Percentiles rank a stretch among this genome's conserved stretches.
phyloP scores from a whole-genome alignment of 1,140 invertebrate genomes.

The Bactericera cockerelli region DNA sequence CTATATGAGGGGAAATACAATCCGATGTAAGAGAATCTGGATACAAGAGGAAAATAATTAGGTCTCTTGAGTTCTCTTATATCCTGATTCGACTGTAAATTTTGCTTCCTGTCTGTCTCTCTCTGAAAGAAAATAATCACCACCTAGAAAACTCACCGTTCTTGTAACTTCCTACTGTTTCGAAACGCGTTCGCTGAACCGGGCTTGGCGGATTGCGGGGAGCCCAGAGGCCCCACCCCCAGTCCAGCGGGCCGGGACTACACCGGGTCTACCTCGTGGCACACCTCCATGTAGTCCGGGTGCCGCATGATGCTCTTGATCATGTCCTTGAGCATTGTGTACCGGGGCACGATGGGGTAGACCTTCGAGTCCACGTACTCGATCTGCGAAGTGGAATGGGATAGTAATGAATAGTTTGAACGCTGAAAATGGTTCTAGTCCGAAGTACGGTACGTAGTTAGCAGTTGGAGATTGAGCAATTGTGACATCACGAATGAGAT shows the following conservation, averaged over 20 bases:
- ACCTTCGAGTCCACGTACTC: slow-evolving; percentile 78
- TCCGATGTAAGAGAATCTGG: too few species aligned
- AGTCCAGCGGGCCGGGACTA: slow-evolving; percentile 13
- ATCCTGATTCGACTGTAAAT: too few species aligned
- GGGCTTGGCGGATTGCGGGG: background rate
- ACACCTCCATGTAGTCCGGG: slow-evolving; percentile 89
- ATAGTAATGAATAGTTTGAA: too few species aligned
- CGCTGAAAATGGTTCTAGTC: too few species aligned
- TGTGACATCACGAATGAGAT: too few species aligned
- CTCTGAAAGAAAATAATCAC: too few species aligned
- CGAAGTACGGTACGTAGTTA: too few species aligned
- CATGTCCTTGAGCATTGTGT: slow-evolving; percentile 88
- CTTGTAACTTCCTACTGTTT: slow-evolving; percentile 6
- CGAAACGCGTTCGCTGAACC: background rate
- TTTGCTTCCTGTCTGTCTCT: too few species aligned
- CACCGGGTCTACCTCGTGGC: slow-evolving; percentile 57
- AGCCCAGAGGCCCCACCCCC: background rate
- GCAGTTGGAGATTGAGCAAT: too few species aligned
- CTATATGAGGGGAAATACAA: too few species aligned
- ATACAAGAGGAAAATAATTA: too few species aligned
- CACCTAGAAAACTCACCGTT: background rate
- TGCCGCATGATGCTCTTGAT: slow-evolving; percentile 87
- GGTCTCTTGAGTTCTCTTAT: too few species aligned
- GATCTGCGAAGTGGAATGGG: slow-evolving; percentile 43
- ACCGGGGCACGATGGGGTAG: slow-evolving; percentile 82